phyloP scores from a whole-genome alignment of 2,113 vertebrate genomes.

The Aplodontia rufa region DNA sequence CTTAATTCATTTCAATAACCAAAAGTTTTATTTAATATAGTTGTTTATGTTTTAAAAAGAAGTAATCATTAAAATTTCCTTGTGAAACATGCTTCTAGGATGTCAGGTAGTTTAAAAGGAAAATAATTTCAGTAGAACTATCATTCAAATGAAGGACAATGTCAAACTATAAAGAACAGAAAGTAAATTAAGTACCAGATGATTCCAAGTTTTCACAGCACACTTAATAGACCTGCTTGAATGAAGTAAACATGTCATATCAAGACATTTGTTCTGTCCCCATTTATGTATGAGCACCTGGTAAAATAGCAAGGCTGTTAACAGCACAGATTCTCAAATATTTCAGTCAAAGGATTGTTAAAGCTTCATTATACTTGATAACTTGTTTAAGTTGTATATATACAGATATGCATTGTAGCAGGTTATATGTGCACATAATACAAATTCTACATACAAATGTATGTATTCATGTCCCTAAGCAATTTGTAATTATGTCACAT shows the following conservation, averaged over 20 bases:
- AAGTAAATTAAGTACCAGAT: conserved; percentile 58
- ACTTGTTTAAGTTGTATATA: conserved; percentile 1
- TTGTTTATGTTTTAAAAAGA: background rate
- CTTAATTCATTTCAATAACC: conserved; percentile 8
- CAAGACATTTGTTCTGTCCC: conserved; percentile 68
- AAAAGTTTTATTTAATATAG: background rate
- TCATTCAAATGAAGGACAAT: conserved; percentile 32
- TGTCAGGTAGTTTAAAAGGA: conserved; percentile 50
- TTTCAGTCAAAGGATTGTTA: conserved; percentile 32
- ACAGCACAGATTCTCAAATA: conserved; percentile 60
- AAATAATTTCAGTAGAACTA: conserved; percentile 42
- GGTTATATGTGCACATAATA: background rate
- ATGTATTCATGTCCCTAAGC: background rate
- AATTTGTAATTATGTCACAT: background rate
- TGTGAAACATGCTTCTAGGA: background rate
- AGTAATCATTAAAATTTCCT: background rate
- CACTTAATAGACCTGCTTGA: conserved; percentile 60
- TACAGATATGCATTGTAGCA: background rate
- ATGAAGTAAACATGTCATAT: conserved; percentile 78
- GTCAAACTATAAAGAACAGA: conserved; percentile 52
- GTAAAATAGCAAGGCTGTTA: conserved; percentile 58
- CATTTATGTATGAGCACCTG: conserved; percentile 77
- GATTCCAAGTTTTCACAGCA: conserved; percentile 58
- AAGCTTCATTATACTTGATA: conserved; percentile 11
- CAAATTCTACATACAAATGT: background rate